Evolutionary conservation across 2,113 vertebrate genomes (phyloP), one percentile per base, ranked within the genome.

Genomic region (Danionella cerebrum): DNA sequence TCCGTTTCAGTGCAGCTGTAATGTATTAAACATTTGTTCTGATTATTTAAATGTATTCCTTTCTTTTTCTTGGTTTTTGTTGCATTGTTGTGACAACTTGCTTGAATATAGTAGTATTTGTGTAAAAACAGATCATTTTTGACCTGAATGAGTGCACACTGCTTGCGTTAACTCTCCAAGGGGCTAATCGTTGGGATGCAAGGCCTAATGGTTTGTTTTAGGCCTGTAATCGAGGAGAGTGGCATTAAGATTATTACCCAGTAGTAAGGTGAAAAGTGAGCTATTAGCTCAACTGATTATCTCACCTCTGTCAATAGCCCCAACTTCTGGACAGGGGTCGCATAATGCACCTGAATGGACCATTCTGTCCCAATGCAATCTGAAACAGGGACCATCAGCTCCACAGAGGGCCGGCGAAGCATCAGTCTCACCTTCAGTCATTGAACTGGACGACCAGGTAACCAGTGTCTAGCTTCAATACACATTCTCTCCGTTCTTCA

Each of bases 391-490:
- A 50, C n/a, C 1, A 14, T 41, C 52, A 70, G 64, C 57, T 27
- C 70, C 71, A 72, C 79, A 69, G 77, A 65, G 21, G 6, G 54
- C 11, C 58, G 69, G 73, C 54, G 55, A 39, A 45, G 63, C 10
- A 69, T 70, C 66, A 76, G 53, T 73, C 66, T 80, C 69, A 79
- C 75, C 76, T 79, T 79, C 74, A 78, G 79, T 81, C 57, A 80
- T 68, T 68, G 58, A 31, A 35, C 55, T 51, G 21, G 71, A 73
- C 22, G 65, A 39, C 35, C 81, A 80, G 82, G 82, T 79, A 75
- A 3, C 35, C 13, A 35, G 58, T 11, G 84, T 87, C 85, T 87
- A 84, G 72, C 65, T 78, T 70, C 41, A 87, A 83, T 86, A 84
- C 84, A 77, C 84, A 80, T 51, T 53, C 55, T n/a, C 6, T 5